phyloP scores from a whole-genome alignment of 2,113 vertebrate genomes.

The Melanocharis versteri region DNA sequence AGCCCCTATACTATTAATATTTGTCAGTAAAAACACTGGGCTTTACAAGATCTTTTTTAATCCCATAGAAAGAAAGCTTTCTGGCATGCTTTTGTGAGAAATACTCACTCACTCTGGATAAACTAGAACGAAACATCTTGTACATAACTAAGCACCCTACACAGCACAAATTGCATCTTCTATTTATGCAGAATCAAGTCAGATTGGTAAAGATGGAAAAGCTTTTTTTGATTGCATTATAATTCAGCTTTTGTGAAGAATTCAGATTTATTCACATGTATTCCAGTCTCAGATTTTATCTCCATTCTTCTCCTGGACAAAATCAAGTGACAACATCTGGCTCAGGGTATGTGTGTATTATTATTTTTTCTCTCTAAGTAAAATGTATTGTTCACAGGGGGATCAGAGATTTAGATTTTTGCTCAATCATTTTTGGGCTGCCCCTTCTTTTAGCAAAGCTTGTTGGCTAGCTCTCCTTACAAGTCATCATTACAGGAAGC shows the following conservation, averaged over 20 bases:
- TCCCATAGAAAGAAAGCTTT: background rate
- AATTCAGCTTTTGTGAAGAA: background rate
- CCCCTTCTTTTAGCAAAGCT: background rate
- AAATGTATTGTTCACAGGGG: conserved; percentile 50
- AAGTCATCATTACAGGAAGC: conserved; percentile 35
- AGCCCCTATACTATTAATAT: background rate
- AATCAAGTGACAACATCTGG: conserved; percentile 49
- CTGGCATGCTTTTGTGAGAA: background rate
- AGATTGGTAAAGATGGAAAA: background rate
- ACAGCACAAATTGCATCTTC: background rate
- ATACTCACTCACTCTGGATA: background rate
- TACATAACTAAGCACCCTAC: background rate
- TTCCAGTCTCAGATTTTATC: conserved; percentile 9
- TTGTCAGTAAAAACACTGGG: background rate
- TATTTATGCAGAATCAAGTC: background rate
- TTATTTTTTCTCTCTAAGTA: conserved; percentile 20
- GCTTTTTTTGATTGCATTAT: background rate
- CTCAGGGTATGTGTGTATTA: background rate
- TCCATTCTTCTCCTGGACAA: conserved; percentile 27
- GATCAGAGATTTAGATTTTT: conserved; percentile 21
- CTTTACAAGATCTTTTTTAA: background rate
- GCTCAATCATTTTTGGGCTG: conserved; percentile 49
- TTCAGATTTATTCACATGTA: conserved; percentile 2
- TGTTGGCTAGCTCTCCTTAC: background rate
- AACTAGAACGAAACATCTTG: background rate